Percentiles rank a stretch among this genome's conserved stretches.
These are phyloP conservation scores for Caenorhabditis uteleia DNA, from an alignment of 2,888 invertebrate species.

Conservation along the genomic window DNA sequence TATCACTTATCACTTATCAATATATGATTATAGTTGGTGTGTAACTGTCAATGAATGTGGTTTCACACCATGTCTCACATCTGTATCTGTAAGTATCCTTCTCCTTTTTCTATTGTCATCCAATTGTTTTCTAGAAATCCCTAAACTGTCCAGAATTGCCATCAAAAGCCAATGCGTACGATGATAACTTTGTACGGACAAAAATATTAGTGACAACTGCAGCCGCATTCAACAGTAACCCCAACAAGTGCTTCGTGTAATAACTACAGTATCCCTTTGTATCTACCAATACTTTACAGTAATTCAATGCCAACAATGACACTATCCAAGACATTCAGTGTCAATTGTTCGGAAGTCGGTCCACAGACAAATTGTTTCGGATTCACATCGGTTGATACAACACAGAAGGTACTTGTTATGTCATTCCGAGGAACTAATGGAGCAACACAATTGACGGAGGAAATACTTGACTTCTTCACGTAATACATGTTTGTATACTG, in stretches of 20 bases:
- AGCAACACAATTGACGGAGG: conserved; percentile 33
- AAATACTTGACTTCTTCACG: conserved; percentile 29
- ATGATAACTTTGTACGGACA: conserved; percentile 40
- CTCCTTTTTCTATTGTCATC: too few species aligned
- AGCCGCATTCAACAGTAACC: conserved; percentile 45
- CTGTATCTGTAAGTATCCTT: too few species aligned
- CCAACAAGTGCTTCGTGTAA: conserved; percentile 44
- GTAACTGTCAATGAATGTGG: conserved; percentile 22
- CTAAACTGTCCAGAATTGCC: conserved; percentile 40
- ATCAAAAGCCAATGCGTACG: conserved; percentile 35
- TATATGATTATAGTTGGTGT: conserved; percentile 39
- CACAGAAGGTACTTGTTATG: conserved; percentile 37
- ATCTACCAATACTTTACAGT: conserved; percentile 12
- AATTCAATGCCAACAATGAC: conserved; percentile 29
- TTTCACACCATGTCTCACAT: conserved; percentile 23
- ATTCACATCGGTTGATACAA: conserved; percentile 29
- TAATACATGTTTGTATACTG: not conserved
- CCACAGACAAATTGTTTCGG: conserved; percentile 35
- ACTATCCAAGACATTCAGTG: conserved; percentile 17
- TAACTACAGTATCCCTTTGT: not conserved
- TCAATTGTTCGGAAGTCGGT: conserved; percentile 25
- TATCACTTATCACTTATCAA: too few species aligned
- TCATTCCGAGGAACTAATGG: conserved; percentile 47
- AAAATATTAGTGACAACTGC: conserved; percentile 39
- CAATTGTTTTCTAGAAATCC: conserved; percentile 34